phyloP scores from a whole-genome alignment of 2,113 vertebrate genomes.

The Silurus asotus region DNA sequence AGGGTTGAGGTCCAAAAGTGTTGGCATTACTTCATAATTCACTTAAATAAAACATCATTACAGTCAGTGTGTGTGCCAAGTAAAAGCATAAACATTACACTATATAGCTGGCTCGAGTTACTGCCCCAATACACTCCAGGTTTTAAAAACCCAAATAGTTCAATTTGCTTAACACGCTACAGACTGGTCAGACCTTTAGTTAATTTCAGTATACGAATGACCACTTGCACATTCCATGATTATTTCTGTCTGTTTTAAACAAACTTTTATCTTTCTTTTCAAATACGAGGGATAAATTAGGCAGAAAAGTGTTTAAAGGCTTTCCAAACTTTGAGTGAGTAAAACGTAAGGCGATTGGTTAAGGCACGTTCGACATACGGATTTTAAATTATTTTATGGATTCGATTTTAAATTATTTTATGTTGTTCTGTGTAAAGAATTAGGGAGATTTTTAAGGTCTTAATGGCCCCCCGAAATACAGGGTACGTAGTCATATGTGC shows the following conservation, averaged over 20 bases:
- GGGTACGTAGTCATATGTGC: background rate
- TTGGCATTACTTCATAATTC: slow-evolving; percentile 53
- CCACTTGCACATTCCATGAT: slow-evolving; percentile 29
- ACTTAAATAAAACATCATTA: slow-evolving; percentile 52
- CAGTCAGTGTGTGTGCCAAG: slow-evolving; percentile 43
- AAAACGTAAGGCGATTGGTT: background rate
- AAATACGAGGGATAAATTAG: slow-evolving; percentile 19
- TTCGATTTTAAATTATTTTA: background rate
- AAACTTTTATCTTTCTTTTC: background rate
- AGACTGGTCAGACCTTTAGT: slow-evolving; percentile 19
- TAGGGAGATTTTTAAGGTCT: background rate
- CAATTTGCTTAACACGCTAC: slow-evolving; percentile 22
- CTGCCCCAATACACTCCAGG: slow-evolving; percentile 27
- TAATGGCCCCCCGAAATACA: background rate
- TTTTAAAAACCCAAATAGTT: slow-evolving; percentile 37
- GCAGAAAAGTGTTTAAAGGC: background rate
- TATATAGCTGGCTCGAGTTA: slow-evolving; percentile 32
- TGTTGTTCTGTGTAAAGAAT: background rate
- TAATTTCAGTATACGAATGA: slow-evolving; percentile 15
- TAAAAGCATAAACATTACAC: slow-evolving; percentile 51
- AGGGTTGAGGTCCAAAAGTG: slow-evolving; percentile 43
- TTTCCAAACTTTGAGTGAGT: slow-evolving; percentile 1
- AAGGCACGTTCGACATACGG: background rate
- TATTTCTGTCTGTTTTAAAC: slow-evolving; percentile 2
- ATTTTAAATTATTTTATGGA: background rate